phyloP scores from a whole-genome alignment of 2,888 invertebrate species.

The Rotaria magnacalcarata region DNA sequence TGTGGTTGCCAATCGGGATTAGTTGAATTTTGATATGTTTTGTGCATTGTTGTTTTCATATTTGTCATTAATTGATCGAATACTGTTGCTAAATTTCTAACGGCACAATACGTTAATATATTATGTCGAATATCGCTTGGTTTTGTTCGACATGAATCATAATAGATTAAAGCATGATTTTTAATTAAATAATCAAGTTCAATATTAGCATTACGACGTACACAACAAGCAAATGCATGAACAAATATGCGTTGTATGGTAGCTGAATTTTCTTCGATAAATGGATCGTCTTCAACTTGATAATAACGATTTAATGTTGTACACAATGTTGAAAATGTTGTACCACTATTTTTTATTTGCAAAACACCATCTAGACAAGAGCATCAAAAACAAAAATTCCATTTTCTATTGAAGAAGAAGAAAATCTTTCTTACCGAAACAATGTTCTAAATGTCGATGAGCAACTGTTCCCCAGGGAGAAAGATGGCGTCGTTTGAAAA shows the following conservation, averaged over 20 bases:
- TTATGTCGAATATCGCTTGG: slow-evolving; percentile 37
- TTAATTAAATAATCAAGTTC: slow-evolving; percentile 32
- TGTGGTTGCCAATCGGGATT: slow-evolving; percentile 35
- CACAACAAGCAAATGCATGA: slow-evolving; percentile 32
- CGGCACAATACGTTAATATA: slow-evolving; percentile 20
- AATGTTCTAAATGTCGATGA: slow-evolving; percentile 20
- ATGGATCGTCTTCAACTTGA: slow-evolving; percentile 34
- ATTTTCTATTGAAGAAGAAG: background rate
- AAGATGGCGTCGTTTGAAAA: slow-evolving; percentile 25
- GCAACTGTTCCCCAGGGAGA: slow-evolving; percentile 1
- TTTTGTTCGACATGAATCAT: slow-evolving; percentile 36
- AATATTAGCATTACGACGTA: slow-evolving; percentile 25
- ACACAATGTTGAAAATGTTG: slow-evolving; percentile 22
- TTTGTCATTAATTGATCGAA: slow-evolving; percentile 30
- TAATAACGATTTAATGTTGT: slow-evolving; percentile 34
- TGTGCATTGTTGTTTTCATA: slow-evolving; percentile 30
- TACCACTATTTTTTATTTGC: slow-evolving; percentile 25
- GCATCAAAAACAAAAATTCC: background rate
- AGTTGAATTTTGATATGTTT: slow-evolving; percentile 34
- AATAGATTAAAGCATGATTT: slow-evolving; percentile 28
- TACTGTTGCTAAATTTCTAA: background rate
- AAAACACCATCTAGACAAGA: background rate
- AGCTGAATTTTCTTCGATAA: slow-evolving; percentile 24
- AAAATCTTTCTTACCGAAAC: background rate
- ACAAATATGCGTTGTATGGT: slow-evolving; percentile 34